phyloP scores from a whole-genome alignment of 1,140 invertebrate genomes.

The Argopecten irradians region DNA sequence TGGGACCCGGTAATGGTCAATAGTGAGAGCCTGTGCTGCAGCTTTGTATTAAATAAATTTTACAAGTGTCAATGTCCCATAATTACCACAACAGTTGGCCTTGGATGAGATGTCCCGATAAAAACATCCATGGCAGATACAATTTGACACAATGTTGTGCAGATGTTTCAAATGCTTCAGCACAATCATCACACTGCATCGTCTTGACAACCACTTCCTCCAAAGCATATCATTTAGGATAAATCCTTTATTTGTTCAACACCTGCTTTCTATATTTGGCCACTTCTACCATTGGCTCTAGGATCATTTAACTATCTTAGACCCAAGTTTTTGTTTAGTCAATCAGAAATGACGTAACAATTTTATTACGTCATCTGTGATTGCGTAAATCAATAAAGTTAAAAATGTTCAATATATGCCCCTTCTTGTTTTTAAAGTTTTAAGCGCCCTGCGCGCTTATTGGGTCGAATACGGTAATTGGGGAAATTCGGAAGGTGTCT shows the following conservation, averaged over 20 bases:
- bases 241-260: no score
- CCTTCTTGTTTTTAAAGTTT: no score
- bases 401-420: no score
- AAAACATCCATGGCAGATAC: neutral
- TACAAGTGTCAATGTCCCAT: neutral
- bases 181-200: neutral
- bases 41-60: neutral
- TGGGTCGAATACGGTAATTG: no score
- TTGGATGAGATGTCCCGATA: neutral
- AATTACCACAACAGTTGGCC: slow-evolving; percentile 9
- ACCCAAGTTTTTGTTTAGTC: no score
- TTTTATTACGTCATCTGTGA: no score
- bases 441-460: no score
- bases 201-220: neutral
- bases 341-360: no score
- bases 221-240: neutral
- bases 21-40: neutral
- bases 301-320: no score
- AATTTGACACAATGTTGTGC: neutral
- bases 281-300: neutral
- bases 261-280: neutral
- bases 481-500: no score
- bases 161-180: neutral
- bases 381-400: no score
- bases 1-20: neutral